Conservation (phyloP, 2,113 vertebrate genomes). For the Lanius ludovicianus region DNA sequence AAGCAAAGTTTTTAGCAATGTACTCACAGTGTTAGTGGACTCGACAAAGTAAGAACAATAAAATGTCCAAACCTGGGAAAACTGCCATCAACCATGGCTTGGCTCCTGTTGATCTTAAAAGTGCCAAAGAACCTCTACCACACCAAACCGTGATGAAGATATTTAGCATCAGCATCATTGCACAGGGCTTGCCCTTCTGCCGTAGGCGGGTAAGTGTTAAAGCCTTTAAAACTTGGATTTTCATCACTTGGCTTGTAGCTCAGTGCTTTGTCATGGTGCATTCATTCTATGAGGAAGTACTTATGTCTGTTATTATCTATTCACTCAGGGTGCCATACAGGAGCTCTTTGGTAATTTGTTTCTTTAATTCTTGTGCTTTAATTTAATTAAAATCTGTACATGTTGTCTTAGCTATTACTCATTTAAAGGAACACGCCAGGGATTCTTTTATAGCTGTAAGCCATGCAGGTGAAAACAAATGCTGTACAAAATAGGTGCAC, state of each 20-base stretch:
- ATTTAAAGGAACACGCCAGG: not conserved
- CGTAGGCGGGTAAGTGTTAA: slow-evolving; percentile 88
- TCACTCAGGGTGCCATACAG: not conserved
- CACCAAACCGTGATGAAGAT: slow-evolving; percentile 95
- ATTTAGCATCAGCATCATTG: slow-evolving; percentile 98
- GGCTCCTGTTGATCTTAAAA: slow-evolving; percentile 83
- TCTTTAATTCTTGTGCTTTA: not conserved
- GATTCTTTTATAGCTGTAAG: not conserved
- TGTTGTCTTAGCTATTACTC: not conserved
- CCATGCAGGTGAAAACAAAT: not conserved
- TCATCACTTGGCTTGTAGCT: slow-evolving; percentile 1
- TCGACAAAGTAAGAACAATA: slow-evolving; percentile 64
- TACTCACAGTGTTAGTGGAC: slow-evolving; percentile 77
- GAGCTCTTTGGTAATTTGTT: not conserved
- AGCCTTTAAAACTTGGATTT: slow-evolving; percentile 43
- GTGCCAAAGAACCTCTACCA: slow-evolving; percentile 81
- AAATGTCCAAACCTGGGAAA: slow-evolving; percentile 87
- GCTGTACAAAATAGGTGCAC: not conserved
- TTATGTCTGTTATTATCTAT: not conserved
- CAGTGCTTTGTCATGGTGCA: slow-evolving; percentile 28
- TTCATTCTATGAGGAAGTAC: not conserved
- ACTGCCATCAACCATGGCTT: slow-evolving; percentile 77
- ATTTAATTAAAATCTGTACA: not conserved
- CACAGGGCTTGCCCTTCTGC: slow-evolving; percentile 94
- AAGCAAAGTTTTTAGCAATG: slow-evolving; percentile 74